These are phyloP conservation scores for Pseudopipra pipra DNA, from an alignment of 2,113 vertebrate genomes.

Conservation along the genomic window DNA sequence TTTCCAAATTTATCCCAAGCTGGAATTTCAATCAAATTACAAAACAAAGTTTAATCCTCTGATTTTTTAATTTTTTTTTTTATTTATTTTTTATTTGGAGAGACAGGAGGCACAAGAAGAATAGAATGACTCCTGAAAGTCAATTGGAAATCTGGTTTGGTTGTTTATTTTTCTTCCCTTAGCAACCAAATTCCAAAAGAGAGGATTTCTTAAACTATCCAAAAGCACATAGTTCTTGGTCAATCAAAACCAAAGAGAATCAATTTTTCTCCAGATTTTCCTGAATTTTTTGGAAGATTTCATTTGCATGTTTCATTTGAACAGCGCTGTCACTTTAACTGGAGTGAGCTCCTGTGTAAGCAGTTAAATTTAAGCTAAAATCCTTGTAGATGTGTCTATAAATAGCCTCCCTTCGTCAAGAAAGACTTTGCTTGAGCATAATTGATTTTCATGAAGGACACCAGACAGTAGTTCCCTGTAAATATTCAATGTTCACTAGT, in stretches of 20 bases:
- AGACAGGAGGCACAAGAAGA: neutral
- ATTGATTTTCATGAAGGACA: neutral
- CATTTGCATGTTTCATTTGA: neutral
- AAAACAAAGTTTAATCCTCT: neutral
- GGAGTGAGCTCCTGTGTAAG: neutral
- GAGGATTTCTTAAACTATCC: neutral
- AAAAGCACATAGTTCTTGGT: fast-evolving
- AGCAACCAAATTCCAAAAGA: neutral
- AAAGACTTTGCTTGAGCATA: neutral
- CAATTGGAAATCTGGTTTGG: neutral
- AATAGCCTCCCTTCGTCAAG: neutral
- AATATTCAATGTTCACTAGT: neutral
- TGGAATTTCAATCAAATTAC: neutral
- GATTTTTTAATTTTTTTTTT: neutral
- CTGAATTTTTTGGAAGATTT: neutral
- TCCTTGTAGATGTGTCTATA: neutral
- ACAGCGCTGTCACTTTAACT: neutral
- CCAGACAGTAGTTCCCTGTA: neutral
- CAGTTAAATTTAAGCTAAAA: neutral
- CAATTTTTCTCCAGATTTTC: neutral
- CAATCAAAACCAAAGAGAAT: neutral
- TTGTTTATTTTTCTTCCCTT: neutral
- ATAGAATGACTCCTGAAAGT: neutral
- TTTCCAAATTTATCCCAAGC: neutral
- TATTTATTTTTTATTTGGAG: neutral